Base-by-base conservation (phyloP, 1,140 invertebrate species). In the Halictus rubicundus region DNA sequence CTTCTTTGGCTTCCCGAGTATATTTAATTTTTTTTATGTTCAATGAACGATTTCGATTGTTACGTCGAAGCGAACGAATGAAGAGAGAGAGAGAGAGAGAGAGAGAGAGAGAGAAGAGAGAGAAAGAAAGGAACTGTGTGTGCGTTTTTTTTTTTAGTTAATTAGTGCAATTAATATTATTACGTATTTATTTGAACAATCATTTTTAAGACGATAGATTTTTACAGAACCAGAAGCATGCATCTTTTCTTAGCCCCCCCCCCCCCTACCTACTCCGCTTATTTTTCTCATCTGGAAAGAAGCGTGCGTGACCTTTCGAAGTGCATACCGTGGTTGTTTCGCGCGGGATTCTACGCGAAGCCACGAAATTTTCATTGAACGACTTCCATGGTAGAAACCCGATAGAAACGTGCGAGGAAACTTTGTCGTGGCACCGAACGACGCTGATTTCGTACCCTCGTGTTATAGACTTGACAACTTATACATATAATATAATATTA, bases 401-500 rank as follows among this genome's bases (percentile, higher is more conserved):
- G 12, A 42, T 42, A 12, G 12, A 46, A 46, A 52, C n/a, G 7
- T 52, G 19, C 8, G 42, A 25, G 68, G 27, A 60, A 32, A 14
- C 59, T 63, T 46, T 19, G 69, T 71, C 68, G 76, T 63, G 16
- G 78, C 71, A 60, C n/a, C 63, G 60, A 73, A 73, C 61, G 68
- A 71, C 76, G 46, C 76, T 32, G 37, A 78, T 42, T 78, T 72
- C 77, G 61, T 83, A 80, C 75, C 75, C 70, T 81, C 59, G 68
- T 81, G 78, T 81, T 80, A 84, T 83, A 88, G 77, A 88, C 81
- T 88, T 84, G 85, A 87, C 68, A 63, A 69, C 61, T 60, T 54
- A 81, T 85, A 85, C 37, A 85, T 80, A 78, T 77, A 70, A 84
- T 83, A 83, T 80, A 52, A 52, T 86, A 87, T 81, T 87, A 88